Evolutionary conservation across 1,140 invertebrate genomes (phyloP), one percentile per base, ranked within the genome.

Genomic region (Protaetia brevitarsis): DNA sequence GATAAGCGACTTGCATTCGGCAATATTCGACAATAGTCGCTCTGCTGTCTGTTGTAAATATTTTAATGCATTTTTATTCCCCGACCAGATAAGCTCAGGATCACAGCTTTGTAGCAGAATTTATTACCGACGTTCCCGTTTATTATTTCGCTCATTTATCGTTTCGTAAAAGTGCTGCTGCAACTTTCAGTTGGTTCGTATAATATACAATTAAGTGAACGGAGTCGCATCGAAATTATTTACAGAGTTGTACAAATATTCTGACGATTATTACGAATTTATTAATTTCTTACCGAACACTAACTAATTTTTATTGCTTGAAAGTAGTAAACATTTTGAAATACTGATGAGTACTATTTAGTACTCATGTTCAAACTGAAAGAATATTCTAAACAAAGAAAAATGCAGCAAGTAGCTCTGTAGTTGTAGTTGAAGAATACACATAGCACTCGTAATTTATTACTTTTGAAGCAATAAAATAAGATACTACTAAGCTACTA

Each of bases 1-100:
- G 77, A 78, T 78, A 78, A 78, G 77, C 73, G 74, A 69, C 66
- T 68, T 72, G 71, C 72, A 73, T 69, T 73, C 69, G 71, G 65
- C 66, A 71, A 75, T 72, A 72, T 71, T 72, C 68, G 59, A 66
- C 65, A 63, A 62, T 36, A 60, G 30, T 63, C 41, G 64, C 58
- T 61, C 31, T 28, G 27, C 45, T 56, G 34, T 64, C 57, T 67
- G 68, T 69, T 71, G 70, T 71, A 74, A 75, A 76, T 71, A 73
- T 75, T 76, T 70, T 69, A 73, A 75, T 75, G 72, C 73, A 74
- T 69, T 75, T 75, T 75, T 72, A 71, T 71, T 75, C 71, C 60
- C 56, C 41, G 41, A 60, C 41, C 31, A 66, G 60, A 59, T 61
- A 63, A 36, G 60, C 37, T 30, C 21, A 56, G 57, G 8, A 27